These are phyloP conservation scores for Pissodes strobi DNA, from an alignment of 1,140 invertebrate species.

Conservation along the genomic window DNA sequence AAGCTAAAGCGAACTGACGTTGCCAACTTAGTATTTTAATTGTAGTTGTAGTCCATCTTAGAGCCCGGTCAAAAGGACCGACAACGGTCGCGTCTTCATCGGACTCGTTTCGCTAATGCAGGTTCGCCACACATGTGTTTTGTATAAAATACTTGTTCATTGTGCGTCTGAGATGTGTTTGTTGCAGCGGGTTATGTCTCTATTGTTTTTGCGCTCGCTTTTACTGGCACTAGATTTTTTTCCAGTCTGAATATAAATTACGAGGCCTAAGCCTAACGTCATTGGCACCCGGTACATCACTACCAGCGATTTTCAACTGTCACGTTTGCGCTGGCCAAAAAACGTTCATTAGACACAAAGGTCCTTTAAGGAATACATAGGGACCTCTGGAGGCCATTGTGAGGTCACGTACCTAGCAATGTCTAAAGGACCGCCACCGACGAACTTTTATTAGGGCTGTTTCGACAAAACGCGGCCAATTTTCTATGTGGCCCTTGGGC, in stretches of 20 bases:
- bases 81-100: not conserved
- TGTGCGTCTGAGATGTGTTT: no score
- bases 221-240: no score
- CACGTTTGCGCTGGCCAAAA: not conserved
- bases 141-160: not conserved
- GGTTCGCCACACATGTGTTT: not conserved
- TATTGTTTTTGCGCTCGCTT: no score
- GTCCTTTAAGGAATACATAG: conserved; percentile 5
- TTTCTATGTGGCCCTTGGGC: not conserved
- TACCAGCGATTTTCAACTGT: no score
- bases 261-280: no score
- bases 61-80: conserved; percentile 17
- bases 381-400: not conserved
- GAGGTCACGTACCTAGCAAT: conserved; percentile 9
- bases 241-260: no score
- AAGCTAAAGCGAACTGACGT: conserved; percentile 22
- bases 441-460: conserved; percentile 13
- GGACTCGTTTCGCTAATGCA: conserved; percentile 1
- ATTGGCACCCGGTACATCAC: no score
- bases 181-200: no score
- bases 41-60: conserved; percentile 29
- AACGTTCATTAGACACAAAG: conserved; percentile 12
- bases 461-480: conserved; percentile 11
- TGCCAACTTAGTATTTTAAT: conserved; percentile 34
- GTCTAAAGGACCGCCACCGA: conserved; percentile 10